A percentile compares a stretch with the other conserved stretches of the same genome.
Conservation (phyloP, 2,797 vertebrate species). For the Lycodopsis pacificus region DNA sequence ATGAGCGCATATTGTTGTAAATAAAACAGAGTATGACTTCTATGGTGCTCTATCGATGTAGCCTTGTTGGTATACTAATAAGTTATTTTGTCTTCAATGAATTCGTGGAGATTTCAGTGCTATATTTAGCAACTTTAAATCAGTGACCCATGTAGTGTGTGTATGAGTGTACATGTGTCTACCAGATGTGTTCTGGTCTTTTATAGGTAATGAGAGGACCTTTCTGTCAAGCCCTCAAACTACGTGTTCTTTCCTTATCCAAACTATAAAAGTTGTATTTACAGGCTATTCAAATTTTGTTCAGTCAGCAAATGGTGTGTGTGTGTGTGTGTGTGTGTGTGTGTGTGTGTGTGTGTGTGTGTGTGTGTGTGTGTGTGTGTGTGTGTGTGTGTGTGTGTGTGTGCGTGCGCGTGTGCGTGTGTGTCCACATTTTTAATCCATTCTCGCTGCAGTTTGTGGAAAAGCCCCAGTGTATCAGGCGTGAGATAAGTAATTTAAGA, state of each 20-base stretch:
- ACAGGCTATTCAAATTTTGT: constrained; percentile 53
- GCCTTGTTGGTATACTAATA: neutral
- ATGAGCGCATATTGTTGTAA: neutral
- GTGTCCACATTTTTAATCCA: constrained; percentile 58
- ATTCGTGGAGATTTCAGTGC: neutral
- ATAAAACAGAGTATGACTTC: neutral
- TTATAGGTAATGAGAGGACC: constrained; percentile 19
- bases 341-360: neutral
- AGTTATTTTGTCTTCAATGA: neutral
- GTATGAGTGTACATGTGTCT: neutral
- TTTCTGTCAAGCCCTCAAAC: constrained; percentile 7
- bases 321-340: neutral
- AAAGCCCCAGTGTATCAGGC: constrained; percentile 67
- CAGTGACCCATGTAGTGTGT: constrained; percentile 2
- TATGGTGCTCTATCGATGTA: neutral
- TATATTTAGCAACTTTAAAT: constrained; percentile 16
- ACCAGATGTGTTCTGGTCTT: neutral
- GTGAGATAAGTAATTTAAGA: constrained; percentile 78
- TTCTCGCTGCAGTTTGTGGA: constrained; percentile 50
- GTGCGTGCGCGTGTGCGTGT: neutral
- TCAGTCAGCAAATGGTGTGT: constrained; percentile 40
- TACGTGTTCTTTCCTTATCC: constrained; percentile 34
- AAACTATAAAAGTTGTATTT: constrained; percentile 52
- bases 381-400: too few relatives aligned
- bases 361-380: too few relatives aligned